These are phyloP conservation scores for Mechanitis messenoides DNA, from an alignment of 2,888 invertebrate species.

Conservation along the genomic window DNA sequence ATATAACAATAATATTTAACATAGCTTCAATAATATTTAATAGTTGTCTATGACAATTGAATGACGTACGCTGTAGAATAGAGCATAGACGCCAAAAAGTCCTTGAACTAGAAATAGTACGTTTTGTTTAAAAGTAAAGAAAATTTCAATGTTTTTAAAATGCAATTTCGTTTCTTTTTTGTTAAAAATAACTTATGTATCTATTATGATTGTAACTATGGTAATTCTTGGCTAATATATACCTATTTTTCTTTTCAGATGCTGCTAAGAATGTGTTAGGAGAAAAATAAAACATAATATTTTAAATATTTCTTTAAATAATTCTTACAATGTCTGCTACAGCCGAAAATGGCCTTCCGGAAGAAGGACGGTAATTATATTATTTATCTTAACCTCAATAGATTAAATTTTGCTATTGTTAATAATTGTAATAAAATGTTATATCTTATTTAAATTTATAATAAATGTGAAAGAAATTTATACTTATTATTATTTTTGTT, in stretches of 20 bases:
- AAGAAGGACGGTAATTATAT: conserved; percentile 54
- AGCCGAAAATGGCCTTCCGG: conserved; percentile 59
- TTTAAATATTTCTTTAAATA: conserved; percentile 11
- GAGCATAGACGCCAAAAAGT: conserved; percentile 1
- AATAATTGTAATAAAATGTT: too few species aligned
- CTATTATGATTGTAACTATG: not conserved
- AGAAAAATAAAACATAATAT: conserved; percentile 16
- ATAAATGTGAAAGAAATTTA: too few species aligned
- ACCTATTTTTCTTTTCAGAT: conserved; percentile 43
- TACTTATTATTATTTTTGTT: too few species aligned
- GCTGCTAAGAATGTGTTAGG: conserved; percentile 47
- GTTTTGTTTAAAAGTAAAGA: conserved; percentile 3
- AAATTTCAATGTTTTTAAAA: not conserved
- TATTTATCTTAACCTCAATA: not conserved
- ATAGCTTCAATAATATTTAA: too few species aligned
- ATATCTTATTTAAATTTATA: too few species aligned
- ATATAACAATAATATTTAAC: not conserved
- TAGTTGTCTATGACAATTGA: not conserved
- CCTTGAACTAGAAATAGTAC: conserved; percentile 5
- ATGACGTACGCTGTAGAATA: not conserved
- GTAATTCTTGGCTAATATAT: not conserved
- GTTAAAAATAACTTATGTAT: not conserved
- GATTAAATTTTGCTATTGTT: too few species aligned
- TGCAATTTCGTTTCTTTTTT: not conserved
- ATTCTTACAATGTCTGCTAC: conserved; percentile 52